Conservation (phyloP, 2,797 vertebrate genomes). For the Lagothrix lagotricha region DNA sequence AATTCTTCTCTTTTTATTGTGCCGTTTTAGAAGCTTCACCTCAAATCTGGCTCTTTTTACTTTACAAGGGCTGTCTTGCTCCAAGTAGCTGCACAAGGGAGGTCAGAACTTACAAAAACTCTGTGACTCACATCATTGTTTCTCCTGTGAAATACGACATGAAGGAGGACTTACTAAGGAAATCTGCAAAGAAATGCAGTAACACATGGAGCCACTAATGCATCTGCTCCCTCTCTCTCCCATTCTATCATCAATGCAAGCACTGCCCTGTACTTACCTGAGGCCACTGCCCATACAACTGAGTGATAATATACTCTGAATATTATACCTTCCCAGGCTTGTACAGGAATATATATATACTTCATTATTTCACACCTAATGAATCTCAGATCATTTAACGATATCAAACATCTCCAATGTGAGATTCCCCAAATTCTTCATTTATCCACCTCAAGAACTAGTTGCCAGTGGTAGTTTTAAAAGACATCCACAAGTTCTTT, state of each 20-base stretch:
- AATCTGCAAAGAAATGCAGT: background rate
- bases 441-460: background rate
- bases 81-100: background rate
- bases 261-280: background rate
- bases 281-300: background rate
- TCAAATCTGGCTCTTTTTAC: background rate
- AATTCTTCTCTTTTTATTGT: background rate
- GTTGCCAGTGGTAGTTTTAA: background rate
- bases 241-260: too few species aligned
- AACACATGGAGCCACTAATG: too few species aligned
- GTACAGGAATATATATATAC: rapidly evolving
- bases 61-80: background rate
- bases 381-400: background rate
- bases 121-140: background rate
- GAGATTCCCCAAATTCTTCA: background rate
- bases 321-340: background rate
- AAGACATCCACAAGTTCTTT: background rate
- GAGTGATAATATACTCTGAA: background rate
- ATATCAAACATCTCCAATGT: background rate
- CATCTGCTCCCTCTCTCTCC: too few species aligned
- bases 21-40: background rate
- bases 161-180: background rate
- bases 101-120: background rate
- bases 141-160: background rate
- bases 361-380: background rate